Evolutionary conservation across 2,888 invertebrate species (phyloP).

Genomic region (Saturnia pavonia): DNA sequence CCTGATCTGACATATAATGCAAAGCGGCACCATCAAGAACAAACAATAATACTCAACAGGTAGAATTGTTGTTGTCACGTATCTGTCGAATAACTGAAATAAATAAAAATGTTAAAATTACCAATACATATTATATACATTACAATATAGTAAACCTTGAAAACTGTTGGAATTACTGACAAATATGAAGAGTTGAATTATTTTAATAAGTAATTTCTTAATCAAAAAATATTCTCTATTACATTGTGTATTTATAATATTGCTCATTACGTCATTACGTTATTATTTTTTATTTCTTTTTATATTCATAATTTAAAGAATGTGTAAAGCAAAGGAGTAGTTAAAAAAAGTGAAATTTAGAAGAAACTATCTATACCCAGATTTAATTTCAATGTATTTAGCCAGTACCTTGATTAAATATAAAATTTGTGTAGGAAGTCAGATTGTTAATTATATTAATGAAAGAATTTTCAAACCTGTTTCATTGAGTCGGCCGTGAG

Average conservation of each 20-base stretch:
- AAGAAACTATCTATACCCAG: too few relatives aligned
- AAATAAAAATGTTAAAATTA: slow-evolving; percentile 13
- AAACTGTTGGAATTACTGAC: neutral
- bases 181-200: too few relatives aligned
- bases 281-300: too few relatives aligned
- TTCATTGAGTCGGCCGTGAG: slow-evolving; percentile 86
- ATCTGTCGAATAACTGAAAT: slow-evolving; percentile 69
- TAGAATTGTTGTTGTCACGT: slow-evolving; percentile 50
- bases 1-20: slow-evolving; percentile 80
- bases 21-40: slow-evolving; percentile 62
- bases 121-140: neutral
- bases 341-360: too few relatives aligned
- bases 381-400: too few relatives aligned
- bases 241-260: too few relatives aligned
- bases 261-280: too few relatives aligned
- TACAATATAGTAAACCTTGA: neutral
- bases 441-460: neutral
- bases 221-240: too few relatives aligned
- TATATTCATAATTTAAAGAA: neutral
- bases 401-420: too few relatives aligned
- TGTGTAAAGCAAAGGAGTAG: too few relatives aligned
- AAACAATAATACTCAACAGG: slow-evolving; percentile 70
- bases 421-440: neutral
- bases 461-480: slow-evolving; percentile 71
- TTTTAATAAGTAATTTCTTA: too few relatives aligned